phyloP scores from a whole-genome alignment of 2,888 invertebrate genomes.

The Lasioglossum leucozonium region DNA sequence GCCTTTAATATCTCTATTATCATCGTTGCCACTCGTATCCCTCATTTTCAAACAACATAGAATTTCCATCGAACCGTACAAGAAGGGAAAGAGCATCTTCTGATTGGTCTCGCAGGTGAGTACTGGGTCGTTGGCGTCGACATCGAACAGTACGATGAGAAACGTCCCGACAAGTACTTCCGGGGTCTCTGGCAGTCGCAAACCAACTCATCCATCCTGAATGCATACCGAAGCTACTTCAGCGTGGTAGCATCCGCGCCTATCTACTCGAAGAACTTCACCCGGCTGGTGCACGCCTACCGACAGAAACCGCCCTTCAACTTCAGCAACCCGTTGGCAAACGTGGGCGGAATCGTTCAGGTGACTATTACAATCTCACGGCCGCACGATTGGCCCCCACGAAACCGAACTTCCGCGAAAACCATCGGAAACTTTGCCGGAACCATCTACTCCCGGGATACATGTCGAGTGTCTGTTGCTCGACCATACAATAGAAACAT shows the following conservation, averaged over 20 bases:
- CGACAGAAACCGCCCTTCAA: conserved; percentile 95
- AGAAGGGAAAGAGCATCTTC: conserved; percentile 21
- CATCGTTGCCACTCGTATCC: neutral
- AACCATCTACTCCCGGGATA: neutral
- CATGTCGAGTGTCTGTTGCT: neutral
- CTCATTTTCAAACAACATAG: neutral
- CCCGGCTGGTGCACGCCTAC: conserved; percentile 91
- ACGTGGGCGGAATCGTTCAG: conserved; percentile 88
- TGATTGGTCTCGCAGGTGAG: conserved; percentile 88
- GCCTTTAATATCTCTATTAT: neutral
- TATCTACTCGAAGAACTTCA: conserved; percentile 90
- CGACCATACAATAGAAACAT: neutral
- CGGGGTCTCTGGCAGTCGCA: conserved; percentile 88
- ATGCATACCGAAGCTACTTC: conserved; percentile 92
- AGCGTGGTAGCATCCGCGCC: conserved; percentile 92
- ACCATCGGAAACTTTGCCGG: neutral
- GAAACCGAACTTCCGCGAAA: neutral
- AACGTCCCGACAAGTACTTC: conserved; percentile 92
- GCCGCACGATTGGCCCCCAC: neutral
- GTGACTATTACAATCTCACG: conserved; percentile 72
- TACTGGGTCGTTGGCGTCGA: conserved; percentile 97
- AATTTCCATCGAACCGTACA: neutral
- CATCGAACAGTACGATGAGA: conserved; percentile 93
- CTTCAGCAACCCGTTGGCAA: conserved; percentile 91
- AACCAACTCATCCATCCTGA: conserved; percentile 86